These are phyloP conservation scores for Hypomecis punctinalis DNA, from an alignment of 2,888 invertebrate genomes.

Conservation along the genomic window DNA sequence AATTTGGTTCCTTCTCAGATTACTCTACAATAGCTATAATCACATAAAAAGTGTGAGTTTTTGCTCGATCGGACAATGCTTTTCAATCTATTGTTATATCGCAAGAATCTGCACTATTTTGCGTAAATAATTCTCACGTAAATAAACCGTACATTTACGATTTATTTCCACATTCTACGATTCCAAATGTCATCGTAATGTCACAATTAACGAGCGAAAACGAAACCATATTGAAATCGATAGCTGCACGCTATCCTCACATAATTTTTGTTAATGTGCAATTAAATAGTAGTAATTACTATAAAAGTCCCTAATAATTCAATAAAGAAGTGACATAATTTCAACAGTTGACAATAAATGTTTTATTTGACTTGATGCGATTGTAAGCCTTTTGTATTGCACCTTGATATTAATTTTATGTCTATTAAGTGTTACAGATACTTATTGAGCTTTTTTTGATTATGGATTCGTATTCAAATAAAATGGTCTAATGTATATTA, in stretches of 20 bases:
- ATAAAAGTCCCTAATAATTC: no score
- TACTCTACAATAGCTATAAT: background rate
- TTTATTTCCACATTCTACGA: slow-evolving; percentile 45
- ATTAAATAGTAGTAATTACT: no score
- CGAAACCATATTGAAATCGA: slow-evolving; percentile 51
- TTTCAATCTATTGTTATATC: slow-evolving; percentile 41
- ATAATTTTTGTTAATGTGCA: slow-evolving; percentile 13
- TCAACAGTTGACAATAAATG: no score
- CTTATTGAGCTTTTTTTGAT: no score
- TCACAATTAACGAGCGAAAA: slow-evolving; percentile 47
- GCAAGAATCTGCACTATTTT: slow-evolving; percentile 45
- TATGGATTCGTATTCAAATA: no score
- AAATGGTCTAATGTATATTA: no score
- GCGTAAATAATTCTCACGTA: slow-evolving; percentile 50
- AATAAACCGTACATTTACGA: slow-evolving; percentile 27
- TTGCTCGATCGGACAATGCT: slow-evolving; percentile 41
- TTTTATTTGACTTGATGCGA: no score
- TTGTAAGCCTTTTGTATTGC: no score
- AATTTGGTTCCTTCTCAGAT: no score
- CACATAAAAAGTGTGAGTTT: slow-evolving; percentile 27
- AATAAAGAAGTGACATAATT: no score
- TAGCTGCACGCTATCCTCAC: slow-evolving; percentile 52
- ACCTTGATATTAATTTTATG: no score
- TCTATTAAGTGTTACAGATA: no score
- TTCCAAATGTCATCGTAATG: slow-evolving; percentile 55